Conservation (phyloP, 2,797 vertebrate species). For the Ficedula albicollis region DNA sequence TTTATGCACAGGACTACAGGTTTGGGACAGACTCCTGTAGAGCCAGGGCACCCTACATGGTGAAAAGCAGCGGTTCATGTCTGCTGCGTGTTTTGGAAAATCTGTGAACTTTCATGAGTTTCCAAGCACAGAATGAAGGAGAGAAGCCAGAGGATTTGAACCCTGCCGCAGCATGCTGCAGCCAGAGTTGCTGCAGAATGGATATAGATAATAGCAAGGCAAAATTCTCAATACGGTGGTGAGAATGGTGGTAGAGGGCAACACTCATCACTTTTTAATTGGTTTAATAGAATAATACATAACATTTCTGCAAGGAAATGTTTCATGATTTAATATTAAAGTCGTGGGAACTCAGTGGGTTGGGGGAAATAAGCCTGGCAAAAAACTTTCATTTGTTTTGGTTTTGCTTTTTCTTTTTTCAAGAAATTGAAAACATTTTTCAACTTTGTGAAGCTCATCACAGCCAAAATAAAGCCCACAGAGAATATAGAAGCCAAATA, state of each 20-base stretch:
- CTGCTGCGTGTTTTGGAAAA: background rate
- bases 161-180: background rate
- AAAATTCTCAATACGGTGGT: background rate
- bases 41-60: background rate
- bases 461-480: background rate
- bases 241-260: background rate
- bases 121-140: background rate
- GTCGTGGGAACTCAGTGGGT: background rate
- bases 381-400: background rate
- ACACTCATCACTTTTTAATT: background rate
- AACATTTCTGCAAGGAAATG: background rate
- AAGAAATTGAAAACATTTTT: background rate
- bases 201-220: background rate
- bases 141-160: background rate
- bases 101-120: background rate
- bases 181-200: background rate
- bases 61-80: background rate
- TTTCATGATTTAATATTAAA: background rate
- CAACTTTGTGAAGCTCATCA: background rate
- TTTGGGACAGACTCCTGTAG: background rate
- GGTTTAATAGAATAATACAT: background rate
- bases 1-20: background rate
- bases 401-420: background rate
- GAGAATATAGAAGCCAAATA: background rate
- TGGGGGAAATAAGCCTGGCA: background rate